phyloP scores from a whole-genome alignment of 1,140 invertebrate species.

The Musca domestica region DNA sequence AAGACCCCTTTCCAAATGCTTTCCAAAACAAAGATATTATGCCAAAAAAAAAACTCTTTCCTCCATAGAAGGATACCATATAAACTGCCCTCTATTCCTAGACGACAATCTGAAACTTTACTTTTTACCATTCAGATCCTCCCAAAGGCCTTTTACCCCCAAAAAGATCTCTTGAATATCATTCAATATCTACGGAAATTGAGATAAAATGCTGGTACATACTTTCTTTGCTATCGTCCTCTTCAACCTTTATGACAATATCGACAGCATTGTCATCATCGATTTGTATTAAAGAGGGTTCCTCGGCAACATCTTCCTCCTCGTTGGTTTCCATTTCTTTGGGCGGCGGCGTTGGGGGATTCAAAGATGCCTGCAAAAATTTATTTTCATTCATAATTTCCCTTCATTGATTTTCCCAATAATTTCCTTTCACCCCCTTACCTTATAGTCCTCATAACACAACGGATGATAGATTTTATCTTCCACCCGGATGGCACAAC shows the following conservation, averaged over 20 bases:
- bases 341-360: slow-evolving; percentile 33
- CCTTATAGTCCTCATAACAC: slow-evolving; percentile 87
- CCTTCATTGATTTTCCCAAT: not conserved
- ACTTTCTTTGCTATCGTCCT: slow-evolving; percentile 33
- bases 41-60: too few relatives aligned
- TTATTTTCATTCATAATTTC: not conserved
- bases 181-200: too few relatives aligned
- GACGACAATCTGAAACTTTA: too few relatives aligned
- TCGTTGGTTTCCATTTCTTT: slow-evolving; percentile 38
- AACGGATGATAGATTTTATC: slow-evolving; percentile 84
- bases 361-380: slow-evolving; percentile 33
- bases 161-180: too few relatives aligned
- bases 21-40: too few relatives aligned
- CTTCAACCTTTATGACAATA: slow-evolving; percentile 42
- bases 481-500: slow-evolving; percentile 76
- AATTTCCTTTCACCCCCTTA: slow-evolving; percentile 46
- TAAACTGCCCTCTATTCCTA: too few relatives aligned
- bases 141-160: too few relatives aligned
- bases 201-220: too few relatives aligned
- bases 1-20: too few relatives aligned
- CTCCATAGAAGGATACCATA: too few relatives aligned
- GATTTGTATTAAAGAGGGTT: slow-evolving; percentile 2
- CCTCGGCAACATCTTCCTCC: slow-evolving; percentile 3
- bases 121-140: too few relatives aligned
- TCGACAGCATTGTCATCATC: slow-evolving; percentile 49